Conservation (phyloP, 2,113 vertebrate genomes). For the Leptodactylus fuscus region DNA sequence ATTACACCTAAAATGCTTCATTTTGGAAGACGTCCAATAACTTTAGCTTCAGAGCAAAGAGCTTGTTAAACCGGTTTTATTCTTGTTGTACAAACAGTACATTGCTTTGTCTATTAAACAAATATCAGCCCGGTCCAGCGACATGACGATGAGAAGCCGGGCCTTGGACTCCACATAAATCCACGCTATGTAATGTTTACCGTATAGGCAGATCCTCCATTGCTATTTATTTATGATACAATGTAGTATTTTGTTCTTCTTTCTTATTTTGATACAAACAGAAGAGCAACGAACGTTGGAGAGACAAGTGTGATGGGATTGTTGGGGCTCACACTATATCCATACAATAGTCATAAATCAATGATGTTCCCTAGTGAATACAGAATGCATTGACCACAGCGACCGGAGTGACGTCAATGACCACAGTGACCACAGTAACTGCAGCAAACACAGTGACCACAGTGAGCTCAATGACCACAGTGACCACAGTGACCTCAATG, state of each 20-base stretch:
- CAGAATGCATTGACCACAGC: too few relatives aligned
- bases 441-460: too few relatives aligned
- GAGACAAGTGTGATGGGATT: too few relatives aligned
- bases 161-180: neutral
- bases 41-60: slow-evolving; percentile 18
- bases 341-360: too few relatives aligned
- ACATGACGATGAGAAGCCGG: neutral
- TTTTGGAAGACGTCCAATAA: slow-evolving; percentile 30
- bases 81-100: slow-evolving; percentile 9
- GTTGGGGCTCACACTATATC: too few relatives aligned
- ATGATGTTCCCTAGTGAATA: too few relatives aligned
- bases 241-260: neutral
- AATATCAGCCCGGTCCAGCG: neutral
- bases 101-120: slow-evolving; percentile 25
- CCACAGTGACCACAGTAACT: too few relatives aligned
- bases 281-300: too few relatives aligned
- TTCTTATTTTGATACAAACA: too few relatives aligned
- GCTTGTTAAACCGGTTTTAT: slow-evolving; percentile 45
- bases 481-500: too few relatives aligned
- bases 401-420: too few relatives aligned
- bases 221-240: neutral
- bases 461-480: too few relatives aligned
- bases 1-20: slow-evolving; percentile 3
- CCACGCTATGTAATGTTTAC: neutral
- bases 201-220: neutral